These are phyloP conservation scores for Cartodere bifasciata DNA, from an alignment of 2,888 invertebrate genomes.

Conservation along the genomic window DNA sequence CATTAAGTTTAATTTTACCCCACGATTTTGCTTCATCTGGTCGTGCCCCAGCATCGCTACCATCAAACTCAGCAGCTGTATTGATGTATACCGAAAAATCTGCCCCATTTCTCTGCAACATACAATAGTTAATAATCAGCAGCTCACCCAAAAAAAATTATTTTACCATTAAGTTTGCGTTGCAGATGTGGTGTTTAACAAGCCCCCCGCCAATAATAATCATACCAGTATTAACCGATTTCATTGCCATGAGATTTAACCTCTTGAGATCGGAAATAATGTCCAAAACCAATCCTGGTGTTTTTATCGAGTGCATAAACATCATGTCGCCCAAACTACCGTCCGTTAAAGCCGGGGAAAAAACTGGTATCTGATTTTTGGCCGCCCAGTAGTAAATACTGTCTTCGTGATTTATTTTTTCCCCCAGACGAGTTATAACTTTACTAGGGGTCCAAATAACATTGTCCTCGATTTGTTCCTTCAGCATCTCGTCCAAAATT, in stretches of 20 bases:
- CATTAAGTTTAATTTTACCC: slow-evolving; percentile 90
- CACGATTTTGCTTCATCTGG: slow-evolving; percentile 99
- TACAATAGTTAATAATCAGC: slow-evolving; percentile 1
- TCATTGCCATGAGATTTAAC: slow-evolving; percentile 88
- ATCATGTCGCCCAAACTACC: slow-evolving; percentile 98
- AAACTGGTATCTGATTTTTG: slow-evolving; percentile 93
- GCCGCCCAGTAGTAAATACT: slow-evolving; percentile 97
- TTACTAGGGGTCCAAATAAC: slow-evolving; percentile 86
- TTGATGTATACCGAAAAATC: slow-evolving; percentile 93
- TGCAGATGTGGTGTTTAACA: slow-evolving; percentile 98
- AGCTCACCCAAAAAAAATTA: neutral
- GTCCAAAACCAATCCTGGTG: slow-evolving; percentile 86
- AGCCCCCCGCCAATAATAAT: slow-evolving; percentile 93
- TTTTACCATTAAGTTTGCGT: slow-evolving; percentile 92
- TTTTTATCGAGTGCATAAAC: slow-evolving; percentile 92
- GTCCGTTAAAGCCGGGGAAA: slow-evolving; percentile 95
- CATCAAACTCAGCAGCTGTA: slow-evolving; percentile 93
- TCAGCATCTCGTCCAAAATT: slow-evolving; percentile 76
- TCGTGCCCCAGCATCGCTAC: slow-evolving; percentile 92
- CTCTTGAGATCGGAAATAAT: slow-evolving; percentile 85
- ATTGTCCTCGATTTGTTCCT: slow-evolving; percentile 67
- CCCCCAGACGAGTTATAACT: slow-evolving; percentile 72
- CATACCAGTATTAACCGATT: slow-evolving; percentile 88
- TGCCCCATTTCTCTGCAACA: slow-evolving; percentile 75
- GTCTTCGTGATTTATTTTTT: slow-evolving; percentile 76